Base-by-base conservation (phyloP, 2,888 invertebrate species). In the Nomada fucata region DNA sequence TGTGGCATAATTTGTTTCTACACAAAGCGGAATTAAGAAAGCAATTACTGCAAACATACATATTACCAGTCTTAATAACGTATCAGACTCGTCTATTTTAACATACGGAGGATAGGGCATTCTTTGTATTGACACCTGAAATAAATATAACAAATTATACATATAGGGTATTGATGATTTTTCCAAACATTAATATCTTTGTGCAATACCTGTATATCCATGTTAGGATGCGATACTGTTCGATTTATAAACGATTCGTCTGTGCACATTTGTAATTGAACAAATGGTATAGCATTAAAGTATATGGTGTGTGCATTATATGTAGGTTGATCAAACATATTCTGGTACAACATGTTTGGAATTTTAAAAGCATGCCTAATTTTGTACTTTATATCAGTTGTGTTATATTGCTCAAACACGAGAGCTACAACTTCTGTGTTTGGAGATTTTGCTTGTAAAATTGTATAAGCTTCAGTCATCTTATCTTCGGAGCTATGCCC, bases 31-130 rank as follows among this genome's bases (percentile, higher is more conserved):
- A 69, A 93, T 90, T 53, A 93, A 76, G 86, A 94, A 92, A 52
- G 90, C 90, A 42, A 91, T 85, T 13, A 90, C 85, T 61, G 91
- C 92, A 73, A 93, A 89, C 44, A 79, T 77, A 68, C 86, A 85
- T 50, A 92, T 88, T 23, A 85, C 70, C 50, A 84, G 29, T 47
- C 92, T 90, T 50, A 91, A 75, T 5, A 85, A 2, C 26, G 69
- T 57, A 68, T 91, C 91, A 5, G 60, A 76, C 4, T 76, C 60
- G 64, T 91, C 89, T 59, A 90, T 82, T 80, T 89, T 73, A 18
- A 91, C 75, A 57, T 90, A 89, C 3, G 92, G 93, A 4, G 93
- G 93, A 82, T 92, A 91, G 0, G 93, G 93, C 92, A 93, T 92
- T 89, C 90, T 88, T 85, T 93, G 93, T 77, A 92, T 85, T 13